Conservation (phyloP, 2,888 invertebrate genomes). For the Drosophila putrida region DNA sequence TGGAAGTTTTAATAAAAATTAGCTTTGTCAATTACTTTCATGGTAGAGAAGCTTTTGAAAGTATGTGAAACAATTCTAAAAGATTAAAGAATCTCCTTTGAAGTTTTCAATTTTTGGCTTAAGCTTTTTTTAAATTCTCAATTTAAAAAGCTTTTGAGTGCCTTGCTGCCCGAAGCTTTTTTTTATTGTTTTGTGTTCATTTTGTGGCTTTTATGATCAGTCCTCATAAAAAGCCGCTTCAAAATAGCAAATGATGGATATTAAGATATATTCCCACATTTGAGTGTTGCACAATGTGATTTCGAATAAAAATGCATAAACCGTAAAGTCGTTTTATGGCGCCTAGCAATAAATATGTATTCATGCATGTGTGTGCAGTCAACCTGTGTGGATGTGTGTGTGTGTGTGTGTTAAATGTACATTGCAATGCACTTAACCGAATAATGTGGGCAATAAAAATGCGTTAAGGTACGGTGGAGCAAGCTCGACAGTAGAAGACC, state of each 20-base stretch:
- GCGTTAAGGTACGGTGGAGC: no score
- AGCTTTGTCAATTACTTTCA: no score
- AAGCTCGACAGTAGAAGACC: no score
- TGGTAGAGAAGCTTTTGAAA: no score
- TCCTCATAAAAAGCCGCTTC: constrained; percentile 19
- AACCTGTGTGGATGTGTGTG: constrained; percentile 1
- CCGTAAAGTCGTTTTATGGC: constrained; percentile 51
- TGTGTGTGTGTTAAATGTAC: constrained; percentile 43
- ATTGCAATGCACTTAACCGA: constrained; percentile 72
- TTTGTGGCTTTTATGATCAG: background rate
- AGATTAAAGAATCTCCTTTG: no score
- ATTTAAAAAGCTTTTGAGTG: background rate
- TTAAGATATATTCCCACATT: constrained; percentile 44
- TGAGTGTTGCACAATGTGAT: constrained; percentile 49
- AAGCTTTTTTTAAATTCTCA: background rate
- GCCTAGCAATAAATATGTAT: constrained; percentile 45
- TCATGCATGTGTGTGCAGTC: background rate
- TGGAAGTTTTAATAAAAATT: no score
- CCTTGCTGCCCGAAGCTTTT: background rate
- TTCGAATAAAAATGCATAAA: constrained; percentile 24
- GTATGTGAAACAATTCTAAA: no score
- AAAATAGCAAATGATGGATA: constrained; percentile 29
- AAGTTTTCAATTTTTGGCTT: no score
- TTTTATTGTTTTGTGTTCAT: background rate
- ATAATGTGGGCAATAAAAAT: constrained; percentile 67